Evolutionary conservation across 2,797 vertebrate genomes (phyloP).

Genomic region (Eulemur coronatus): DNA sequence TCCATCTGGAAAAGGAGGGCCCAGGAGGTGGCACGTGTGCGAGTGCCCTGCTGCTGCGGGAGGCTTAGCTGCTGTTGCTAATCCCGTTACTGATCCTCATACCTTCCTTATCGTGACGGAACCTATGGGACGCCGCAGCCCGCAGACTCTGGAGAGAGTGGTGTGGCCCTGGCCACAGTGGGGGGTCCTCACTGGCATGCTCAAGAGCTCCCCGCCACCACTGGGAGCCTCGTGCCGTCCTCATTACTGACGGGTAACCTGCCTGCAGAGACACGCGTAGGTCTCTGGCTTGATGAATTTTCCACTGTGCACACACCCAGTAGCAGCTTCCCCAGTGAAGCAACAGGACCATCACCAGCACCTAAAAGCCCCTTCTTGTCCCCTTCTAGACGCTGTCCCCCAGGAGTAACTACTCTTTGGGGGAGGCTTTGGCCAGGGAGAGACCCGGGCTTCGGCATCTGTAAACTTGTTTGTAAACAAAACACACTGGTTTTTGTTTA

Average conservation of each 20-base stretch:
- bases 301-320: not conserved
- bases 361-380: not conserved
- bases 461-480: not conserved
- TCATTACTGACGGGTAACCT: accelerated
- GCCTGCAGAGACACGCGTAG: not conserved
- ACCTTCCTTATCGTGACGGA: accelerated
- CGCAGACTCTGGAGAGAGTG: not conserved
- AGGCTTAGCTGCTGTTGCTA: accelerated
- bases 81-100: accelerated
- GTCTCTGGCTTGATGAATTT: accelerated
- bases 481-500: not conserved
- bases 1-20: not conserved
- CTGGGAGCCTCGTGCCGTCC: too few species aligned
- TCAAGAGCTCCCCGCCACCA: not conserved
- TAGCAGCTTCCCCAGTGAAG: not conserved
- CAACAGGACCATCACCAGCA: not conserved
- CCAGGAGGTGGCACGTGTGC: accelerated
- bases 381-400: not conserved
- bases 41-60: not conserved
- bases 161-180: accelerated
- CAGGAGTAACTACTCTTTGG: not conserved
- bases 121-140: not conserved
- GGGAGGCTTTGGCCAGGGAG: not conserved
- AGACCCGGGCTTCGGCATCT: not conserved
- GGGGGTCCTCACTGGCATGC: not conserved